Evolutionary conservation across 2,888 invertebrate genomes (phyloP).

Genomic region (Dione vanillae): DNA sequence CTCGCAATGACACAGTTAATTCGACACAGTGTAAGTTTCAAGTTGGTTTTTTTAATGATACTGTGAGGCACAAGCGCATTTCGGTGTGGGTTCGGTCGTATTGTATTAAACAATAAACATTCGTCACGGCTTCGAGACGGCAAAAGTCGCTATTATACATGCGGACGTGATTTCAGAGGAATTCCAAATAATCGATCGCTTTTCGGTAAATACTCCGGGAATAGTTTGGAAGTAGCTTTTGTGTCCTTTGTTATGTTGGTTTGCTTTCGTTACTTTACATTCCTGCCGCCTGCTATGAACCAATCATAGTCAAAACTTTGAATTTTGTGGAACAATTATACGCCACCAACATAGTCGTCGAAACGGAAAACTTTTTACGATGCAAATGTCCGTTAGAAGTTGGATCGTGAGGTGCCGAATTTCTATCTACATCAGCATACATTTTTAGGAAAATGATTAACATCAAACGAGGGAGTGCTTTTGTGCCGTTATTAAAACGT

Average conservation of each 20-base stretch:
- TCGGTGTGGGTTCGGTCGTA: conserved; percentile 22
- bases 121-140: conserved; percentile 42
- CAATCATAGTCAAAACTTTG: conserved; percentile 3
- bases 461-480: conserved; percentile 17
- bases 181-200: conserved; percentile 45
- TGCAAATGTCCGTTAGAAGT: conserved; percentile 27
- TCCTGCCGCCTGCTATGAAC: conserved; percentile 11
- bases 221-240: conserved; percentile 26
- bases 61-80: conserved; percentile 18
- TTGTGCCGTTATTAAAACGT: conserved; percentile 19
- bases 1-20: conserved; percentile 36
- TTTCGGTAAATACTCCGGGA: conserved; percentile 34
- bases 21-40: conserved; percentile 36
- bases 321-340: conserved; percentile 11
- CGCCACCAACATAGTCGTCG: neutral
- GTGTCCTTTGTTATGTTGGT: conserved; percentile 30
- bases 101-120: conserved; percentile 44
- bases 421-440: conserved; percentile 31
- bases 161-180: conserved; percentile 32
- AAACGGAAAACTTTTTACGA: conserved; percentile 27
- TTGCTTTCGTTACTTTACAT: conserved; percentile 24
- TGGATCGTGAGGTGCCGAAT: conserved; percentile 25
- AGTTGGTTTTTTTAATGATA: conserved; percentile 24
- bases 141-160: conserved; percentile 27
- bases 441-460: conserved; percentile 31